Evolutionary conservation across 2,888 invertebrate genomes (phyloP).

Genomic region (Noctua pronuba): DNA sequence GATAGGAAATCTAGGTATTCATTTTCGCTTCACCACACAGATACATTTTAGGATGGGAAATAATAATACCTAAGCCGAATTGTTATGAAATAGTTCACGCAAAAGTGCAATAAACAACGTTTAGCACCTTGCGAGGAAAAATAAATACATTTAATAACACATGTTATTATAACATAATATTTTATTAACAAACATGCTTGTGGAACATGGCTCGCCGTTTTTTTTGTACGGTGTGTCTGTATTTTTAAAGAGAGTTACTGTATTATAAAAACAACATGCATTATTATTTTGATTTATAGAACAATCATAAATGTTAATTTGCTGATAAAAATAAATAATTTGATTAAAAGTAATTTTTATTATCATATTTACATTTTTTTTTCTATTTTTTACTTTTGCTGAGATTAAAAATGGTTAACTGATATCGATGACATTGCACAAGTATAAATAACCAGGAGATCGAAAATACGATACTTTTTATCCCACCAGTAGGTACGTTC

Average conservation of each 20-base stretch:
- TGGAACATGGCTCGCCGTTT: neutral
- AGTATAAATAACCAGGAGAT: neutral
- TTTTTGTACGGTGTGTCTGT: neutral
- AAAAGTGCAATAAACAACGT: neutral
- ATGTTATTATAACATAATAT: neutral
- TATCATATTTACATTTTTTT: neutral
- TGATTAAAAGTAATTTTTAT: neutral
- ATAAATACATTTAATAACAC: neutral
- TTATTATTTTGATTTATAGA: neutral
- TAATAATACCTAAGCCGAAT: neutral
- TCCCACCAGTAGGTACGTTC: neutral
- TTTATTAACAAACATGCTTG: neutral
- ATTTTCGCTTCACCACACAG: constrained; percentile 10
- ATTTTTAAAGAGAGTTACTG: neutral
- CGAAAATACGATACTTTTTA: neutral
- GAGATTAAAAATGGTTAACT: neutral
- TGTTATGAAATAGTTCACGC: neutral
- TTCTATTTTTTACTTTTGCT: neutral
- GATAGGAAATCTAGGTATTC: neutral
- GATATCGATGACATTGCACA: neutral
- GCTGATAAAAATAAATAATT: neutral
- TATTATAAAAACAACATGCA: neutral
- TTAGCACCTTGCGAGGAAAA: neutral
- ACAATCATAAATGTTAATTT: neutral
- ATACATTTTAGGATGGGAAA: neutral